Evolutionary conservation across 2,797 vertebrate species (phyloP).

Genomic region (Sebastes dallii): DNA sequence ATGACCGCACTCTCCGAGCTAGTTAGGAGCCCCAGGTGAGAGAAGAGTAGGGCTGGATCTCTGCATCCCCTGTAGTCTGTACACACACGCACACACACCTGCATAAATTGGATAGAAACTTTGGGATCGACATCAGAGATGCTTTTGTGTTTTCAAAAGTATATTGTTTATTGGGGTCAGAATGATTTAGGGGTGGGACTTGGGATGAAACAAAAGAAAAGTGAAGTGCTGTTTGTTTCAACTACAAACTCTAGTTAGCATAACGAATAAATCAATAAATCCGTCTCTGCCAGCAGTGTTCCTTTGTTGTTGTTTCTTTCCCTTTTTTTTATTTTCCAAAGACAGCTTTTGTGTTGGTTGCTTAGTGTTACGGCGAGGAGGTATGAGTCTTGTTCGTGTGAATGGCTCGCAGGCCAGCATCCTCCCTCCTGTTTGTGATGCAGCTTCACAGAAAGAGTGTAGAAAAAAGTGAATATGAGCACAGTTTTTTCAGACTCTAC

Average conservation of each 20-base stretch:
- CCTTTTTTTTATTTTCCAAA: not conserved
- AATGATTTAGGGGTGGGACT: slow-evolving; percentile 67
- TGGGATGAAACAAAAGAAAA: slow-evolving; percentile 73
- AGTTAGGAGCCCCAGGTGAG: slow-evolving; percentile 77
- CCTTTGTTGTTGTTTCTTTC: slow-evolving; percentile 57
- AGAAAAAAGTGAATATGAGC: not conserved
- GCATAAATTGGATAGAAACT: slow-evolving; percentile 64
- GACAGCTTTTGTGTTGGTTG: slow-evolving; percentile 18
- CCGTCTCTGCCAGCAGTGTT: slow-evolving; percentile 50
- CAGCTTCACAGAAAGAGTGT: not conserved
- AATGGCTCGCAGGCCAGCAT: slow-evolving; percentile 37
- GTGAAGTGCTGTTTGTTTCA: slow-evolving; percentile 63
- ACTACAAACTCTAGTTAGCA: slow-evolving; percentile 64
- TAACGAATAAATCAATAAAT: slow-evolving; percentile 66
- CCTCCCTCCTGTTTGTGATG: slow-evolving; percentile 16
- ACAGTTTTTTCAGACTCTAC: not conserved
- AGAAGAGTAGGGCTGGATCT: slow-evolving; percentile 57
- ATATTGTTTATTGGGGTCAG: slow-evolving; percentile 74
- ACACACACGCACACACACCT: slow-evolving; percentile 26
- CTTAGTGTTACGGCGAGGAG: slow-evolving; percentile 3
- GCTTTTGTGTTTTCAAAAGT: slow-evolving; percentile 65
- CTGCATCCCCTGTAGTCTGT: slow-evolving; percentile 43
- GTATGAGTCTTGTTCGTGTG: slow-evolving; percentile 42
- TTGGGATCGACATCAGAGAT: slow-evolving; percentile 70
- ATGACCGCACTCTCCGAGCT: slow-evolving; percentile 69